Conservation (phyloP, 2,888 invertebrate genomes). For the Ophion ventricosus region DNA sequence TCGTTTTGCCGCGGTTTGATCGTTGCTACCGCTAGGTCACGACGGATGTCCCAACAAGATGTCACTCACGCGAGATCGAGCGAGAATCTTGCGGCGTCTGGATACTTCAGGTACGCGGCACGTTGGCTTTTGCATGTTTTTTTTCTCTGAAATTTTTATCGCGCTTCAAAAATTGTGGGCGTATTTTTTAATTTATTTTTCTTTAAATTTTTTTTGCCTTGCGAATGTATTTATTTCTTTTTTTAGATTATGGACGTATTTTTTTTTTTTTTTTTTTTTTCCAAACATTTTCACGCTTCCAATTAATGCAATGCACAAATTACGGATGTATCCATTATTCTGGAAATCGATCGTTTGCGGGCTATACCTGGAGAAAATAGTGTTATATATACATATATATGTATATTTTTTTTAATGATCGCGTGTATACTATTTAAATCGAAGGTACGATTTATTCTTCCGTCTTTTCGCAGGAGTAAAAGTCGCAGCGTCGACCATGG, state of each 20-base stretch:
- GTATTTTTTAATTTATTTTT: background rate
- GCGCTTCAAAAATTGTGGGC: slow-evolving; percentile 15
- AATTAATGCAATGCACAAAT: background rate
- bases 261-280: slow-evolving; percentile 23
- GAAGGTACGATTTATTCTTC: slow-evolving; percentile 41
- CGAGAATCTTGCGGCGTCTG: slow-evolving; percentile 78
- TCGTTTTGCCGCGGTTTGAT: slow-evolving; percentile 84
- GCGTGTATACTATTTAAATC: background rate
- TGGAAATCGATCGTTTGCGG: background rate
- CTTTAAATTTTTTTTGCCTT: slow-evolving; percentile 11
- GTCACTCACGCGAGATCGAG: slow-evolving; percentile 82
- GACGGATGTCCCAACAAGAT: slow-evolving; percentile 93
- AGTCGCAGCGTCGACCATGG: slow-evolving; percentile 96
- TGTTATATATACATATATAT: background rate
- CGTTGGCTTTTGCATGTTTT: slow-evolving; percentile 54
- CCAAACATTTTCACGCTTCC: background rate
- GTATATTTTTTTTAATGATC: background rate
- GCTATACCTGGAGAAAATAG: background rate
- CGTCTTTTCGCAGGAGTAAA: slow-evolving; percentile 89
- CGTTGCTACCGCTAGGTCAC: slow-evolving; percentile 87
- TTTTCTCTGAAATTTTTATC: slow-evolving; percentile 9
- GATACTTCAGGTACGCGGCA: slow-evolving; percentile 80
- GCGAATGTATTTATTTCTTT: too few relatives aligned
- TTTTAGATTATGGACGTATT: slow-evolving; percentile 25
- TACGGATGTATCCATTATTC: background rate